Evolutionary conservation across 2,888 invertebrate species (phyloP).

Genomic region (Emmelina monodactyla): DNA sequence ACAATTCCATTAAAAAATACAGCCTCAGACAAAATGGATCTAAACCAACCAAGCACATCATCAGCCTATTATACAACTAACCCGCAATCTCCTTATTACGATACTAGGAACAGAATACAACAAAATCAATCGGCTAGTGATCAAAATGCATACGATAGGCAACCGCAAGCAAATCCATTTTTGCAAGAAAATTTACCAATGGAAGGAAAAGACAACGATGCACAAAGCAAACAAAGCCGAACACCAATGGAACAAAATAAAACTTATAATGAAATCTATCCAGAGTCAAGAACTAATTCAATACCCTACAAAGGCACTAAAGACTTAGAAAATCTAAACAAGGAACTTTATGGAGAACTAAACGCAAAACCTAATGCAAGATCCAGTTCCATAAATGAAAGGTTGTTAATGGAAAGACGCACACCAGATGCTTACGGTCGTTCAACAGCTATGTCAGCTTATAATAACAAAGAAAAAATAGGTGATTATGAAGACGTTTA

Average conservation of each 20-base stretch:
- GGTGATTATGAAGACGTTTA: conserved; percentile 84
- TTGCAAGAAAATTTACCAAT: conserved; percentile 37
- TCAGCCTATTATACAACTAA: conserved; percentile 42
- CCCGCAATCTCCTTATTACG: conserved; percentile 58
- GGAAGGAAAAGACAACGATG: conserved; percentile 24
- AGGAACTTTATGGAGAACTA: conserved; percentile 44
- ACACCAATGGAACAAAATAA: conserved; percentile 23
- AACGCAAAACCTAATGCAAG: conserved; percentile 30
- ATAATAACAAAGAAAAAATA: conserved; percentile 44
- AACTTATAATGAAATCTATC: conserved; percentile 26
- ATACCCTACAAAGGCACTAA: conserved; percentile 18
- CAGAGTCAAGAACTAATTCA: conserved; percentile 26
- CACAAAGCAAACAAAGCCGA: conserved; percentile 23
- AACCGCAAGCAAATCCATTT: conserved; percentile 45
- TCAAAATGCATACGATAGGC: conserved; percentile 41
- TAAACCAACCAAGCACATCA: conserved; percentile 39
- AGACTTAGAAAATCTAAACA: conserved; percentile 31
- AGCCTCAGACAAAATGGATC: conserved; percentile 43
- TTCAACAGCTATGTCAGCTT: conserved; percentile 56
- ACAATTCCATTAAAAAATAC: conserved; percentile 54
- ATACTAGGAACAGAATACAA: conserved; percentile 45
- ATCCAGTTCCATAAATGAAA: conserved; percentile 35
- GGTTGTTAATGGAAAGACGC: conserved; percentile 69
- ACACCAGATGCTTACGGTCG: conserved; percentile 86
- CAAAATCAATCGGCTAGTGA: conserved; percentile 28